phyloP scores from a whole-genome alignment of 2,113 vertebrate genomes.

The Trachemys scripta region DNA sequence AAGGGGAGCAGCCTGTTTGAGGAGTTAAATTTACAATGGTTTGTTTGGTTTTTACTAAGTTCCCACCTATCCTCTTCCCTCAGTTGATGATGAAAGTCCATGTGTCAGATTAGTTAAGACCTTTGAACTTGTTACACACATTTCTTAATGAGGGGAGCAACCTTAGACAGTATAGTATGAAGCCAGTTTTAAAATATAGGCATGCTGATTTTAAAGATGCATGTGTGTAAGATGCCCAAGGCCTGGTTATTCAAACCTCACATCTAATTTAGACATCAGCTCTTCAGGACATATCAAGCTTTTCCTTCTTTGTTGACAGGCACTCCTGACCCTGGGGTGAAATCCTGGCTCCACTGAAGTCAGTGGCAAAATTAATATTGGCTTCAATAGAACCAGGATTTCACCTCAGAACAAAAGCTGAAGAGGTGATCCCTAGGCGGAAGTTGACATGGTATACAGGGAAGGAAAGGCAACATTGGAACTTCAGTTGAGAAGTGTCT shows the following conservation, averaged over 20 bases:
- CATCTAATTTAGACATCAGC: not conserved
- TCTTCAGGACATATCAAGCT: not conserved
- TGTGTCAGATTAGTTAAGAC: not conserved
- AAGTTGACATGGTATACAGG: not conserved
- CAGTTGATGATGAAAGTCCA: not conserved
- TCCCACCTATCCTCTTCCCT: not conserved
- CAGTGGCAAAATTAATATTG: not conserved
- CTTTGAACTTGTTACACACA: not conserved
- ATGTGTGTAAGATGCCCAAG: not conserved
- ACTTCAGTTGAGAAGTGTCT: not conserved
- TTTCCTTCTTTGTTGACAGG: not conserved
- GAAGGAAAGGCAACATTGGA: not conserved
- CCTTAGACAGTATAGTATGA: not conserved
- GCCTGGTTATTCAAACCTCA: not conserved
- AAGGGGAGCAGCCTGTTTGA: not conserved
- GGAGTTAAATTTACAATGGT: not conserved
- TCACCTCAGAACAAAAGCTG: not conserved
- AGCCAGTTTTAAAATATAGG: conserved; percentile 15
- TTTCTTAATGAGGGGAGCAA: not conserved
- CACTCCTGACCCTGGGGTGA: fast-evolving
- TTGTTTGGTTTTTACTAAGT: not conserved
- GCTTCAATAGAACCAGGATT: not conserved
- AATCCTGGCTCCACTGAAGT: fast-evolving
- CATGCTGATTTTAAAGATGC: not conserved
- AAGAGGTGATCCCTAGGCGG: not conserved